A percentile compares a stretch with the other conserved stretches of the same genome.
Conservation (phyloP, 1,140 invertebrate genomes). For the Mycetomoellerius zeteki region DNA sequence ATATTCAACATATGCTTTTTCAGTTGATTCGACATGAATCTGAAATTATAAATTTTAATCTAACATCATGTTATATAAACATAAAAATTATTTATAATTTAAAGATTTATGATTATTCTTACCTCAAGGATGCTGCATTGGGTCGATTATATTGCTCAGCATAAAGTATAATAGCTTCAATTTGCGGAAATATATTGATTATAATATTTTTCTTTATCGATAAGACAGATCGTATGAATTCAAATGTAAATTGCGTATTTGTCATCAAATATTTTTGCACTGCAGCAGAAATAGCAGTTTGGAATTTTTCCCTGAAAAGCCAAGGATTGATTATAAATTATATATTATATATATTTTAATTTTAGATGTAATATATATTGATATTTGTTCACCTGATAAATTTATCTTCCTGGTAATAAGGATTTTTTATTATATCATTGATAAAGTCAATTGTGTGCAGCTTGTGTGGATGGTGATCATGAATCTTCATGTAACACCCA, state of each 20-base stretch:
- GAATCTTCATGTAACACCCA: conserved; percentile 82
- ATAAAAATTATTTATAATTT: conserved; percentile 20
- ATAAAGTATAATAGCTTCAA: conserved; percentile 77
- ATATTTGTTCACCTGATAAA: conserved; percentile 74
- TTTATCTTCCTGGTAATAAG: conserved; percentile 76
- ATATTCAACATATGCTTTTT: conserved; percentile 56
- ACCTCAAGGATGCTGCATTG: conserved; percentile 81
- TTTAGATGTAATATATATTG: conserved; percentile 9
- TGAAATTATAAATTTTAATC: conserved; percentile 64
- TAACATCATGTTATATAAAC: neutral
- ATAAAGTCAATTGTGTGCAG: conserved; percentile 81
- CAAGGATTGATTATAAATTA: conserved; percentile 45
- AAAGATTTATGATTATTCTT: conserved; percentile 52
- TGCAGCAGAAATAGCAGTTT: conserved; percentile 62
- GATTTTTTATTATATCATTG: conserved; percentile 75
- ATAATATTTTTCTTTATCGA: conserved; percentile 72
- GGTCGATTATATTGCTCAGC: conserved; percentile 74
- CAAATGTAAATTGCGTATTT: conserved; percentile 77
- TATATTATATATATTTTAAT: conserved; percentile 1
- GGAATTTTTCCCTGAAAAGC: conserved; percentile 79
- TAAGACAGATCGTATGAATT: conserved; percentile 75
- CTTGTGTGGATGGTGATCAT: conserved; percentile 83
- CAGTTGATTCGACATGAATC: conserved; percentile 74
- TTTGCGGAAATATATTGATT: conserved; percentile 67
- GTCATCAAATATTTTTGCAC: conserved; percentile 73